A percentile compares a stretch with the other conserved stretches of the same genome.
phyloP scores from a whole-genome alignment of 2,113 vertebrate species.

The Puffinus mauretanicus region DNA sequence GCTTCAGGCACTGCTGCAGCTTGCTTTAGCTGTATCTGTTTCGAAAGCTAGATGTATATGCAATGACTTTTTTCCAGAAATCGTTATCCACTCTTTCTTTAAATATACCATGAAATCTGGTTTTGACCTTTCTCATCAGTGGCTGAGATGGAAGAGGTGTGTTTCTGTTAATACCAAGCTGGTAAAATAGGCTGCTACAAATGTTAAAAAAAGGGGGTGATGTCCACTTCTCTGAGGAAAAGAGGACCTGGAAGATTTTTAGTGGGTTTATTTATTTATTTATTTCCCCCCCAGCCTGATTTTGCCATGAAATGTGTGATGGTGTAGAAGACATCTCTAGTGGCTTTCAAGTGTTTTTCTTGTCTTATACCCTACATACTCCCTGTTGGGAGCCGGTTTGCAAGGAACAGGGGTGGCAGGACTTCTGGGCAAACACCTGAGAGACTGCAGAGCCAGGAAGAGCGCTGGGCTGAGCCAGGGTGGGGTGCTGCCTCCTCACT shows the following conservation, averaged over 20 bases:
- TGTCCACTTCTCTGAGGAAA: background rate
- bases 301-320: background rate
- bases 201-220: background rate
- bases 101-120: background rate
- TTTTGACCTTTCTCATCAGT: background rate
- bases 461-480: fast-evolving
- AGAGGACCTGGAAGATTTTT: background rate
- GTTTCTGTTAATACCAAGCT: background rate
- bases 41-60: background rate
- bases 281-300: fast-evolving
- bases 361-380: background rate
- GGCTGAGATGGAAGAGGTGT: background rate
- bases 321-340: background rate
- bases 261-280: background rate
- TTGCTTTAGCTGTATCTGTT: background rate
- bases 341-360: background rate
- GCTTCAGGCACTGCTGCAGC: background rate
- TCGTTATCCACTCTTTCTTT: background rate
- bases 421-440: background rate
- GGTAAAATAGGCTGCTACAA: background rate
- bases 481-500: background rate
- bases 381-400: background rate
- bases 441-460: background rate
- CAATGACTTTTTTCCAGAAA: background rate
- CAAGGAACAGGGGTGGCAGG: background rate